Base-by-base conservation (phyloP, 2,113 vertebrate species). In the Acanthochromis polyacanthus region DNA sequence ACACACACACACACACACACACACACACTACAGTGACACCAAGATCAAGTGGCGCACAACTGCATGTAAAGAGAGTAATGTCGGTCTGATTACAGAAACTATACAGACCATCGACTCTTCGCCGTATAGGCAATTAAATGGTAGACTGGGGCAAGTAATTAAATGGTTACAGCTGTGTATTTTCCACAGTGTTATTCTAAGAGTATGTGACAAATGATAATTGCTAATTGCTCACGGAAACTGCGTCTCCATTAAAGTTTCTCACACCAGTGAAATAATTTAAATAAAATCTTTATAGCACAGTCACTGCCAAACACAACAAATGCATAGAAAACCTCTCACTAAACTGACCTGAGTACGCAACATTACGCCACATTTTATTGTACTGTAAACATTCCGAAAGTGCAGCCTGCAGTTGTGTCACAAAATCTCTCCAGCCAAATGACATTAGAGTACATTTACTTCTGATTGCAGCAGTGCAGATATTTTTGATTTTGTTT, bases 81-180 rank as follows among this genome's bases (percentile, higher is more conserved):
- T 59, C 74, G 62, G 7, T 65, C 61, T 70, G 84, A 81, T 82
- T 72, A 71, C 19, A 16, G 71, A 73, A 79, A 71, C 74, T 68
- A 53, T 48, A 67, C 66, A 64, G 70, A 20, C 72, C 67, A 56
- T 70, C 15, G 48, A 77, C 59, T 75, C 32, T 10, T 62, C 3
- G 10, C 66, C 58, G 15, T 61, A 56, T 45, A 69, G 56, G 80
- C 61, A 88, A 91, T 87, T 90, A 80, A 89, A 81, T 79, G 65
- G 70, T 75, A 78, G 81, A 80, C 80, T 84, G 84, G 22, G 0
- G 20, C 73, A 64, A 67, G 80, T 64, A 84, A 88, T 90, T 86
- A 87, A 88, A 73, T 61, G 25, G 36, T 38, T 48, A 59, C 55
- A 48, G 74, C 57, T 59, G 56, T 62, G 51, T 62, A 48, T 75